Conservation (phyloP, 2,113 vertebrate species). For the Mionectes macconnelli region DNA sequence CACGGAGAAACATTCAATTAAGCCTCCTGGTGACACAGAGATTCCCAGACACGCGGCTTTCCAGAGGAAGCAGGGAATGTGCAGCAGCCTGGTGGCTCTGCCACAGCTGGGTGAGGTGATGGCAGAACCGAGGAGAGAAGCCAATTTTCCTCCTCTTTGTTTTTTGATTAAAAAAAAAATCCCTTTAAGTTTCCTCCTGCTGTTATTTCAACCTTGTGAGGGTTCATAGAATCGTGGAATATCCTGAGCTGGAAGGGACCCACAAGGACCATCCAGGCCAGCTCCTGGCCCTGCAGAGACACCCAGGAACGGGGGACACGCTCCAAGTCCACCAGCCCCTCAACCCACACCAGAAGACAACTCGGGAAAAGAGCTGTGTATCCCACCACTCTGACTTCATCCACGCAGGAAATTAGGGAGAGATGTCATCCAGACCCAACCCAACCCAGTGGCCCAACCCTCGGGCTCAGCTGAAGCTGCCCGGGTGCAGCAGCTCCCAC, state of each 20-base stretch:
- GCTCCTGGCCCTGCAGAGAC: background rate
- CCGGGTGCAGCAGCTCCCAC: background rate
- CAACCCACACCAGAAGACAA: background rate
- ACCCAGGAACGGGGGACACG: fast-evolving
- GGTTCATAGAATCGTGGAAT: background rate
- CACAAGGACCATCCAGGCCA: no score
- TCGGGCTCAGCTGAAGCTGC: background rate
- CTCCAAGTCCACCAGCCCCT: background rate
- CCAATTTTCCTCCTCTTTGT: background rate
- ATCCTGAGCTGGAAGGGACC: background rate
- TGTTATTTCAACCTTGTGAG: background rate
- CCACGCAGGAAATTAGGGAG: fast-evolving
- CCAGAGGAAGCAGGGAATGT: background rate
- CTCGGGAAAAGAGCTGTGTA: background rate
- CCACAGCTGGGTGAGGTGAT: background rate
- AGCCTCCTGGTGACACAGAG: background rate
- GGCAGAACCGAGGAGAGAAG: background rate
- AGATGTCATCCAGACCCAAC: background rate
- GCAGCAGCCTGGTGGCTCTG: background rate
- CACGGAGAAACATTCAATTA: background rate
- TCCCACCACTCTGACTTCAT: background rate
- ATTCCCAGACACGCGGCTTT: background rate
- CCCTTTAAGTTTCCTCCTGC: background rate
- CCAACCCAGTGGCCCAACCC: no score
- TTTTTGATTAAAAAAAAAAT: background rate